Base-by-base conservation (phyloP, 1,140 invertebrate species). In the Drosophila micromelanica region DNA sequence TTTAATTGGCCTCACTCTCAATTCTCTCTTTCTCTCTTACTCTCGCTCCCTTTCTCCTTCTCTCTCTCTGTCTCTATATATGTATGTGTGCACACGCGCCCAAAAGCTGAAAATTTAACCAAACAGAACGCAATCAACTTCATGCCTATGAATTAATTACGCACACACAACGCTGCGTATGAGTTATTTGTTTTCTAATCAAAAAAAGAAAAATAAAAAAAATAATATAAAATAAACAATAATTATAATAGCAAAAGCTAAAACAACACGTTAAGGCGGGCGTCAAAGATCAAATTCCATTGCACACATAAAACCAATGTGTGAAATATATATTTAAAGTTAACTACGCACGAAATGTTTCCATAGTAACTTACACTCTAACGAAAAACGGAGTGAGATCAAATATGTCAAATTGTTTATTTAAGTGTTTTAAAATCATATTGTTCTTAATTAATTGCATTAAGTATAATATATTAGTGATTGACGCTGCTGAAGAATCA, bases 141-240 rank as follows among this genome's bases (percentile, higher is more conserved):
- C 82, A 79, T 87, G 82, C 84, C 87, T 76, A 89, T 87, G 82
- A 89, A 87, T 87, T 89, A 87, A 87, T 87, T 78, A 87, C 71
- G 52, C 62, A 55, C 46, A 51, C 54, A 30, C 65, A 48, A 65
- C 51, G 62, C 62, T 42, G 62, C 52, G 62, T 65, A 65, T 65
- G 52, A 37, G 52, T 65, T 46, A 65, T 65, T 30, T 35, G 51
- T 35, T 35, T 35, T 3, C 32, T 2, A 2, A 35, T 9, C 32
- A 27, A 9, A 17, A 45, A 45, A 43, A 8, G 3, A 32, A 32
- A 32, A 5, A 32, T 2, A 7, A 8, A 32, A 8, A 11, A 30
- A 43, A 27, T n/a, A n/a, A n/a, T n/a, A n/a, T n/a, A 9, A 17
- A 45, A 45, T n/a, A n/a, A n/a, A n/a, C n/a, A n/a, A n/a, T n/a